Base-by-base conservation (phyloP, 2,797 vertebrate species). In the Anguilla obscura region DNA sequence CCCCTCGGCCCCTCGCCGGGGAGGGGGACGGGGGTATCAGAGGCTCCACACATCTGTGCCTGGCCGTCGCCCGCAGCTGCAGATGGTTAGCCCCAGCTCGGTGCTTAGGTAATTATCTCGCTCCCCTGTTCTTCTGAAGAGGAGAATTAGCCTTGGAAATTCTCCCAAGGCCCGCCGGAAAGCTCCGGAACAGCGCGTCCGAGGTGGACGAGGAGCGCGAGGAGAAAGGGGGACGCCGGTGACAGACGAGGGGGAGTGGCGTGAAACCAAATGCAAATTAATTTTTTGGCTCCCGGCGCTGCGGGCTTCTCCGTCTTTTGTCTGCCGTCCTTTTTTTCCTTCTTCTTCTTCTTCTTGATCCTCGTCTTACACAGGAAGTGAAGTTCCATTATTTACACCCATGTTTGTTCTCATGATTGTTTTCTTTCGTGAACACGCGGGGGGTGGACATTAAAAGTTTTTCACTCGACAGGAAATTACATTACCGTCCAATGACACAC, bases 61-160 rank as follows among this genome's bases (percentile, higher is more conserved):
- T 90, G 91, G 85, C 89, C 94, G 92, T 92, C 92, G 93, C 94
- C 95, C 96, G 95, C 90, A 96, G 95, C 94, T 94, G 93, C 91
- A 92, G 91, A 93, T 92, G 90, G 93, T 95, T 95, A 94, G 94
- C 93, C 92, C 92, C 94, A 91, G 95, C 95, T 95, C 93, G 94
- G 92, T 93, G 95, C 94, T 96, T 93, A 93, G 95, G 94, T 96
- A 96, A 96, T 96, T 96, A 96, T 96, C 95, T 95, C 90, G 89
- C 89, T 94, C 94, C 95, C 94, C 89, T 93, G 95, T 95, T 96
- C 95, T 95, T 94, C 93, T 92, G 91, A 90, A 93, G 93, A 87
- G 92, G 91, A 93, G 92, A 93, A 95, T 94, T 95, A 93, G 91
- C 93, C 91, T 95, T 94, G 93, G 93, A 92, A 94, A 50, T 94